Evolutionary conservation across 2,888 invertebrate genomes (phyloP), one percentile per base, ranked within the genome.

Genomic region (Gastracanthus pulcherrimus): DNA sequence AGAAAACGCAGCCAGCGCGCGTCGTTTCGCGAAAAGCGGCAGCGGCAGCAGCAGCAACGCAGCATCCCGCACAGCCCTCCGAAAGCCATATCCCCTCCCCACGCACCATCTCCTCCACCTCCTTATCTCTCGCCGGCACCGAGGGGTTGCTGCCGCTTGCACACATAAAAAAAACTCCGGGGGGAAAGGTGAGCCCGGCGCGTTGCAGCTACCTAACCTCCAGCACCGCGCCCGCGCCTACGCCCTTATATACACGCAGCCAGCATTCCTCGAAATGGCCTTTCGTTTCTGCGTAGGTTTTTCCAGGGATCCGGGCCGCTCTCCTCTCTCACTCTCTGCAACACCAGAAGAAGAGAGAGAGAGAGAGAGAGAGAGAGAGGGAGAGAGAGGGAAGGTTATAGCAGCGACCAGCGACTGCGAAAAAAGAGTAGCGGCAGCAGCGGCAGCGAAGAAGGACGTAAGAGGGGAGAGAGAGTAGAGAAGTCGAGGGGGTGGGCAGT

Each of bases 401-500:
- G n/a, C n/a, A n/a, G n/a, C n/a, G n/a, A n/a, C n/a, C n/a, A n/a
- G n/a, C n/a, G n/a, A n/a, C n/a, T n/a, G n/a, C n/a, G n/a, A n/a
- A n/a, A n/a, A n/a, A n/a, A n/a, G n/a, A n/a, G n/a, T n/a, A n/a
- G n/a, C n/a, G n/a, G n/a, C n/a, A n/a, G n/a, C n/a, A n/a, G n/a
- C n/a, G n/a, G n/a, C n/a, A n/a, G n/a, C n/a, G n/a, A n/a, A n/a
- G n/a, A n/a, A n/a, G n/a, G n/a, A n/a, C n/a, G n/a, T n/a, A n/a
- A 55, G 13, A 26, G 36, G n/a, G 34, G 7, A 55, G 45, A 64
- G 16, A 6, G 66, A 79, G 76, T 29, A 70, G n/a, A 64, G 69
- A 69, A 76, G 80, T 78, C 62, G 74, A 78, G 67, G 84, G 86
- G 81, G 83, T 78, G 86, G 83, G 82, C 76, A 84, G 78, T 77